Conservation (phyloP, 2,797 vertebrate species). For the Cetoscarus ocellatus region DNA sequence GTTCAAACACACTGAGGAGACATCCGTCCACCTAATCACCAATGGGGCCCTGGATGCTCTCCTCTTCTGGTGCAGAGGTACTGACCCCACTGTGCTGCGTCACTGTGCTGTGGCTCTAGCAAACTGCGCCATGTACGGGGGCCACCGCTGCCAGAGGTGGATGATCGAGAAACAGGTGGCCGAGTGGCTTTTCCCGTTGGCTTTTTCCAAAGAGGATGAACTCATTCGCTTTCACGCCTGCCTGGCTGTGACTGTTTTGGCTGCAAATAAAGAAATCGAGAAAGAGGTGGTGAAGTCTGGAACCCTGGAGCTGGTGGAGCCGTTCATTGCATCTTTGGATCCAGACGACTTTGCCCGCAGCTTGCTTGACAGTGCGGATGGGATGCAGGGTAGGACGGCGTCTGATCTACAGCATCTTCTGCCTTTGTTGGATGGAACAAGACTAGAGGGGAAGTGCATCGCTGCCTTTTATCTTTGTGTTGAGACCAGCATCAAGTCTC, state of each 20-base stretch:
- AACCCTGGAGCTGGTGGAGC: constrained; percentile 96
- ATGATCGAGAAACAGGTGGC: constrained; percentile 96
- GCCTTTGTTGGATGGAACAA: constrained; percentile 91
- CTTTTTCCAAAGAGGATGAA: constrained; percentile 95
- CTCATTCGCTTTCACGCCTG: constrained; percentile 94
- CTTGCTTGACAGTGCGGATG: constrained; percentile 91
- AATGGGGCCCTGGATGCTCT: constrained; percentile 93
- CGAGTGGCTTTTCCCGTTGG: constrained; percentile 97
- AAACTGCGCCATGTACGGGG: constrained; percentile 97
- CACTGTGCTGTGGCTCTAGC: constrained; percentile 95
- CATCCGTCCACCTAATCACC: constrained; percentile 90
- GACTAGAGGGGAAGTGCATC: constrained; percentile 95
- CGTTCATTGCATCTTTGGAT: constrained; percentile 94
- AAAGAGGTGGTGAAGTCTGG: constrained; percentile 96
- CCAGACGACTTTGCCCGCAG: constrained; percentile 90
- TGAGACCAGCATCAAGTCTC: constrained; percentile 93
- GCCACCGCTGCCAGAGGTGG: constrained; percentile 92
- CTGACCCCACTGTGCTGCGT: constrained; percentile 89
- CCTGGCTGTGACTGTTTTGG: constrained; percentile 92
- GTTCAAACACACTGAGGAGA: constrained; percentile 99
- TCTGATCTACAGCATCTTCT: constrained; percentile 94
- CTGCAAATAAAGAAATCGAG: constrained; percentile 95
- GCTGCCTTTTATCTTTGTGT: constrained; percentile 96
- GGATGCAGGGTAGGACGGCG: constrained; percentile 91
- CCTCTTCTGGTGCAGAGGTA: constrained; percentile 97